Evolutionary conservation across 2,888 invertebrate species (phyloP), one percentile per base, ranked within the genome.

Genomic region (Acrobasis suavella): DNA sequence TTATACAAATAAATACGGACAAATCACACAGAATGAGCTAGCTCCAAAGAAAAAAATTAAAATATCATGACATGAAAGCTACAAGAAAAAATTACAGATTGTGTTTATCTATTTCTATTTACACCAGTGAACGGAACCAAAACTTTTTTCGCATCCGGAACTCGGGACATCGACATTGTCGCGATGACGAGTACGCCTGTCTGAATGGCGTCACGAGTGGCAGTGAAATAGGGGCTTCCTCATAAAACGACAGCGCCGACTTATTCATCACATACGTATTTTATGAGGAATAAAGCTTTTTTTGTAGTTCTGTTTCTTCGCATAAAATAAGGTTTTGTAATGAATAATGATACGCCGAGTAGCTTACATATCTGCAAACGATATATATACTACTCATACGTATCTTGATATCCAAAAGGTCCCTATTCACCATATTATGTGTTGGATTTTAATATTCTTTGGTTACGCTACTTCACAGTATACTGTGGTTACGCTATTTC

Each of bases 111-210:
- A 59, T 49, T 59, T 59, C 10, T 32, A 59, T 10, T 1, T 7
- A 15, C 9, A 14, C 12, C 58, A 14, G 15, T 60, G 60, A 12
- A 83, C 73, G 81, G 81, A 84, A 83, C 85, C 82, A 85, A 87
- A 89, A 87, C 88, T 87, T 85, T 85, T 86, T 81, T 78, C 84
- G 79, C 81, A 77, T 77, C 74, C 75, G 73, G 73, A 74, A 70
- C 72, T 77, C 77, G 74, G 76, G 75, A 74, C 78, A 81, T 79
- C 78, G 77, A 80, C 80, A 81, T 83, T 77, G 75, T 80, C 65
- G 65, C 68, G 72, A 77, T 81, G 81, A 82, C 81, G 82, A 78
- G 82, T 83, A 79, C 65, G 70, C 69, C 71, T 68, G 64, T 64
- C 69, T 77, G 77, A 78, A 80, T 78, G 70, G 70, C 73, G 72